Percentiles rank a stretch among this genome's conserved stretches.
These are phyloP conservation scores for Pholis gunnellus DNA, from an alignment of 2,113 vertebrate genomes.

Conservation along the genomic window DNA sequence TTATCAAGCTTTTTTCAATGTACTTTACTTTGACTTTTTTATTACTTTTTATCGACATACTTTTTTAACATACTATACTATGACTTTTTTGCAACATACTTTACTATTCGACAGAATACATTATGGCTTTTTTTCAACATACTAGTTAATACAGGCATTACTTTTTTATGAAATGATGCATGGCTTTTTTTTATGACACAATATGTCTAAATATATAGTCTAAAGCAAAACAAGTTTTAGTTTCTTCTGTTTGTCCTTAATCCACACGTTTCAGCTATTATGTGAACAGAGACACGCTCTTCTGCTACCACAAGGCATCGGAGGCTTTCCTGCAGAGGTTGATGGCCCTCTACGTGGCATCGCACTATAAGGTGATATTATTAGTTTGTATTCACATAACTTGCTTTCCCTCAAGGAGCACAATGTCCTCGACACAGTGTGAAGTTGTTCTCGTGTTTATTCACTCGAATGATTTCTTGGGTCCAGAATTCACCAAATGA, in stretches of 20 bases:
- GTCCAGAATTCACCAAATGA: slow-evolving; percentile 96
- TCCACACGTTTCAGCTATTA: slow-evolving; percentile 87
- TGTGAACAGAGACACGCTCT: slow-evolving; percentile 96
- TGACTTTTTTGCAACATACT: background rate
- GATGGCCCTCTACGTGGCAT: slow-evolving; percentile 98
- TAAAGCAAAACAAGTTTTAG: background rate
- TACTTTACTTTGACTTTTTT: background rate
- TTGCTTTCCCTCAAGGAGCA: background rate
- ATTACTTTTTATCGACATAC: too few relatives aligned
- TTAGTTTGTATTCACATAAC: background rate
- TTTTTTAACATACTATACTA: too few relatives aligned
- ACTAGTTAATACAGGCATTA: too few relatives aligned
- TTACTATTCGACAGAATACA: too few relatives aligned
- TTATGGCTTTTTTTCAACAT: background rate
- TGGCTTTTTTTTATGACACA: background rate
- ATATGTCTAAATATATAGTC: background rate
- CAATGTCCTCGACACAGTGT: too few relatives aligned
- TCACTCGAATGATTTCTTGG: background rate
- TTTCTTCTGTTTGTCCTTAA: slow-evolving; percentile 78
- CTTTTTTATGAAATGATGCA: background rate
- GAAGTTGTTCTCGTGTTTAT: background rate
- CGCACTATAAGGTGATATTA: slow-evolving; percentile 93
- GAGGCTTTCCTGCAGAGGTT: slow-evolving; percentile 95
- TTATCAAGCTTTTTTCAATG: too few relatives aligned
- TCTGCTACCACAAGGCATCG: slow-evolving; percentile 97